Conservation (phyloP, 2,888 invertebrate species). For the Eumerus sabulonum region DNA sequence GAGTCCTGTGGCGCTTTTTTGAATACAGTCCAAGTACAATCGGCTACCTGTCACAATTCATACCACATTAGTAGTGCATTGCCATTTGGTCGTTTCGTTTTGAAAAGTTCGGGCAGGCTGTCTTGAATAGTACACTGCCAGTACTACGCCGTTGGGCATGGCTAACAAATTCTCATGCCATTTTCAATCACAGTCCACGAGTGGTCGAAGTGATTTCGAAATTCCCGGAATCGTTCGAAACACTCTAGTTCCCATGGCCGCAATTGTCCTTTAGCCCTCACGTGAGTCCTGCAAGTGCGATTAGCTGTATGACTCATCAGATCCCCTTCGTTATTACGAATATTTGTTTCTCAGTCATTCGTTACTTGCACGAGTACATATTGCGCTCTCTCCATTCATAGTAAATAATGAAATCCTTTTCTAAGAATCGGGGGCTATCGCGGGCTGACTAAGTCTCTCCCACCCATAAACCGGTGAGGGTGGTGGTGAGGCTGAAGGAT, state of each 20-base stretch:
- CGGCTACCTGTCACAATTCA: conserved; percentile 51
- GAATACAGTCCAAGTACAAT: neutral
- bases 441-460: conserved; percentile 55
- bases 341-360: too few relatives aligned
- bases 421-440: conserved; percentile 60
- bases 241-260: conserved; percentile 25
- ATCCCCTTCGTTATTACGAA: conserved; percentile 4
- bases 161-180: conserved; percentile 48
- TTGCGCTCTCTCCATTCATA: conserved; percentile 57
- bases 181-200: conserved; percentile 38
- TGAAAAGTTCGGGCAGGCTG: conserved; percentile 25
- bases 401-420: conserved; percentile 65
- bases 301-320: conserved; percentile 46
- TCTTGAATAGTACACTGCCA: conserved; percentile 45
- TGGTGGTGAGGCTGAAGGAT: conserved; percentile 4
- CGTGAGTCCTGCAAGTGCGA: neutral
- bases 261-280: conserved; percentile 5
- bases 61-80: conserved; percentile 35
- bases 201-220: conserved; percentile 7
- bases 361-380: conserved; percentile 14
- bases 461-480: conserved; percentile 28
- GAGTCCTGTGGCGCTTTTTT: neutral
- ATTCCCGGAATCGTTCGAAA: conserved; percentile 47
- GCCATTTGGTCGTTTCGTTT: neutral
- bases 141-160: conserved; percentile 16